Evolutionary conservation across 2,113 vertebrate species (phyloP).

Genomic region (Cottus gobio): DNA sequence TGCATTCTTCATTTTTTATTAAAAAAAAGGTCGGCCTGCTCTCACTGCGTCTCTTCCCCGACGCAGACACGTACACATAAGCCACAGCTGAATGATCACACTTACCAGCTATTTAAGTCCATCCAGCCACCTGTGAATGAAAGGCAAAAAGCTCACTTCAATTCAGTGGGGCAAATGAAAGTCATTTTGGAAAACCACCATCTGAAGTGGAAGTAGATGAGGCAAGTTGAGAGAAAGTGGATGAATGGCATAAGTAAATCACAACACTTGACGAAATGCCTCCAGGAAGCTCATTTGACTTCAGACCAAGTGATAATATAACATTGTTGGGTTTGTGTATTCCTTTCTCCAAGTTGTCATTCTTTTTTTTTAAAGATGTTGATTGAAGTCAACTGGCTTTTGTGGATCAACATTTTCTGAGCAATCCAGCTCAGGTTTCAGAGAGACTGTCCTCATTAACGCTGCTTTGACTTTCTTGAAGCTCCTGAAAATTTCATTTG

Average conservation of each 20-base stretch:
- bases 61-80: slow-evolving; percentile 8
- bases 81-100: slow-evolving; percentile 59
- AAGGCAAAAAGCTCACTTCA: slow-evolving; percentile 52
- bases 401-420: slow-evolving; percentile 53
- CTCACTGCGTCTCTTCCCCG: neutral
- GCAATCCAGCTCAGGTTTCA: slow-evolving; percentile 45
- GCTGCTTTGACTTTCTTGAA: slow-evolving; percentile 45
- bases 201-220: slow-evolving; percentile 48
- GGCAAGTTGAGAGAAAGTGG: slow-evolving; percentile 47
- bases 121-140: slow-evolving; percentile 72
- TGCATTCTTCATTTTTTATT: neutral
- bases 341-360: slow-evolving; percentile 13
- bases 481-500: slow-evolving; percentile 29
- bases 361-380: slow-evolving; percentile 9
- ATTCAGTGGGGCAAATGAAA: slow-evolving; percentile 49
- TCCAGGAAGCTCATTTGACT: slow-evolving; percentile 53
- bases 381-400: slow-evolving; percentile 36
- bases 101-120: slow-evolving; percentile 54
- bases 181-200: slow-evolving; percentile 37
- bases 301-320: slow-evolving; percentile 25
- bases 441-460: slow-evolving; percentile 52
- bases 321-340: slow-evolving; percentile 5
- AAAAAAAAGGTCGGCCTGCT: slow-evolving; percentile 9
- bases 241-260: slow-evolving; percentile 21
- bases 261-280: slow-evolving; percentile 39